phyloP scores from a whole-genome alignment of 2,888 invertebrate species.

The Diadromus collaris region DNA sequence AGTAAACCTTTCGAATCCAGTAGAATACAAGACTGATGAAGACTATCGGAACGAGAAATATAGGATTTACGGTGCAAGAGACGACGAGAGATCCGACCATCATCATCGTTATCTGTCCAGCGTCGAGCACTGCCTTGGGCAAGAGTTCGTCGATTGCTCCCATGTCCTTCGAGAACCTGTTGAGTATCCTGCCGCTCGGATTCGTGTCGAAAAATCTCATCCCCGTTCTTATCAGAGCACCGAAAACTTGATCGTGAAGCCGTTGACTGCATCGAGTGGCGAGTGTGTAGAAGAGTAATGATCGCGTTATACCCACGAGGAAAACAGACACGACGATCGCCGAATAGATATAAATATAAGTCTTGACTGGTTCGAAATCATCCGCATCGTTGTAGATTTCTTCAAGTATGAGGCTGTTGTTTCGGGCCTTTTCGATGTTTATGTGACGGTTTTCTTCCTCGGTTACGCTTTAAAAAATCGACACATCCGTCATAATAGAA shows the following conservation, averaged over 20 bases:
- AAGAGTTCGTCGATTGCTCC: slow-evolving; percentile 89
- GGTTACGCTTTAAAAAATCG: slow-evolving; percentile 81
- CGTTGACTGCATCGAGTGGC: slow-evolving; percentile 81
- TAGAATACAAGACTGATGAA: slow-evolving; percentile 83
- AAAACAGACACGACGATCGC: slow-evolving; percentile 80
- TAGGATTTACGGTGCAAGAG: slow-evolving; percentile 84
- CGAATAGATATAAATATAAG: slow-evolving; percentile 85
- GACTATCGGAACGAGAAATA: slow-evolving; percentile 83
- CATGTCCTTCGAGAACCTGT: slow-evolving; percentile 92
- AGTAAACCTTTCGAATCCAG: slow-evolving; percentile 83
- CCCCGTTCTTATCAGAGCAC: slow-evolving; percentile 81
- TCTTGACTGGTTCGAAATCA: slow-evolving; percentile 67
- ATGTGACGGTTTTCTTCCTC: slow-evolving; percentile 79
- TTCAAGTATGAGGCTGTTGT: slow-evolving; percentile 36
- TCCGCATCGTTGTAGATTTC: slow-evolving; percentile 65
- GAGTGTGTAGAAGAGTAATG: slow-evolving; percentile 74
- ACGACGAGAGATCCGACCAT: slow-evolving; percentile 83
- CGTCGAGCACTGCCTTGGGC: slow-evolving; percentile 85
- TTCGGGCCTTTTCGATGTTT: slow-evolving; percentile 16
- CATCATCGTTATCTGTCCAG: slow-evolving; percentile 80
- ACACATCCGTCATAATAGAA: slow-evolving; percentile 69
- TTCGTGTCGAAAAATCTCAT: slow-evolving; percentile 92
- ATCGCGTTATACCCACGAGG: slow-evolving; percentile 79
- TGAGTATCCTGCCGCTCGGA: slow-evolving; percentile 90
- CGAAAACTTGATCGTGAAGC: slow-evolving; percentile 83